phyloP scores from a whole-genome alignment of 2,797 vertebrate genomes.

The Acomys russatus region DNA sequence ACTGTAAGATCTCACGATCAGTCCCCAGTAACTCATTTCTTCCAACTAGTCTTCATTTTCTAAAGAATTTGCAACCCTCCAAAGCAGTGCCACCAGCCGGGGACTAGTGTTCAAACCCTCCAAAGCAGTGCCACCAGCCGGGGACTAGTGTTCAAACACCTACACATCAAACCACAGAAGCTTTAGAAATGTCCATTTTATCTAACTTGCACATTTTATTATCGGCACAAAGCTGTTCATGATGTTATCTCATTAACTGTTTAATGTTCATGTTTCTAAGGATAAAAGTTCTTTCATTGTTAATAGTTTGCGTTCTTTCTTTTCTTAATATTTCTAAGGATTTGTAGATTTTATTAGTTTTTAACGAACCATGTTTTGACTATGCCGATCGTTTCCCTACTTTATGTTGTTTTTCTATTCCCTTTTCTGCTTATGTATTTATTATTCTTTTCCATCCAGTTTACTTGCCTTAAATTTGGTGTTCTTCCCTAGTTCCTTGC shows the following conservation, averaged over 20 bases:
- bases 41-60: not conserved
- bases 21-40: not conserved
- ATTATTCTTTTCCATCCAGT: not conserved
- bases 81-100: not conserved
- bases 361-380: constrained; percentile 52
- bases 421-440: not conserved
- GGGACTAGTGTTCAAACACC: not conserved
- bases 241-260: not conserved
- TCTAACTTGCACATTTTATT: not conserved
- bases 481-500: constrained; percentile 25
- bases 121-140: not conserved
- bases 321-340: constrained; percentile 22
- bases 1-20: not conserved
- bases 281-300: not conserved
- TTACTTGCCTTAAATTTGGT: constrained; percentile 52
- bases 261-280: not conserved
- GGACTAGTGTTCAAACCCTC: not conserved
- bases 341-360: constrained; percentile 54
- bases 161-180: not conserved
- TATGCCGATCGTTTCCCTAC: constrained; percentile 3
- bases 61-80: not conserved
- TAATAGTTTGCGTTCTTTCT: not conserved
- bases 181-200: not conserved
- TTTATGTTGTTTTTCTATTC: constrained; percentile 16
- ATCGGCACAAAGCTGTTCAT: not conserved